Percentiles rank a stretch among this genome's conserved stretches.
Evolutionary conservation across 2,888 invertebrate genomes (phyloP).

Genomic region (Boloria euphrosyne): DNA sequence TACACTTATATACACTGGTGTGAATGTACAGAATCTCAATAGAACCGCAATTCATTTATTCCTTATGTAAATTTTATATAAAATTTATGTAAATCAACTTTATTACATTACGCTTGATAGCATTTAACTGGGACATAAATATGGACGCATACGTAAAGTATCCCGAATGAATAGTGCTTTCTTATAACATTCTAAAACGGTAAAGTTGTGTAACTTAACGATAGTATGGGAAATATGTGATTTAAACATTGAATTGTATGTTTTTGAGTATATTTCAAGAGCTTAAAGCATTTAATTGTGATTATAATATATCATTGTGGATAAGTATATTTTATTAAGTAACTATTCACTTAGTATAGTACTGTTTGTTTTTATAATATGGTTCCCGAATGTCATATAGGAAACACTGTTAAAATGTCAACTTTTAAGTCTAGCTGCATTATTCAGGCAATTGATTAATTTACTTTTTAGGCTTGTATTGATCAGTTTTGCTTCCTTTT

Average conservation of each 20-base stretch:
- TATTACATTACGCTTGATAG: conserved; percentile 75
- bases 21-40: conserved; percentile 44
- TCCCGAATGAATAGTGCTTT: conserved; percentile 42
- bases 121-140: conserved; percentile 72
- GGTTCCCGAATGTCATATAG: too few relatives aligned
- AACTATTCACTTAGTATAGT: too few relatives aligned
- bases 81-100: conserved; percentile 77
- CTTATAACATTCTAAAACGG: conserved; percentile 40
- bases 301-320: conserved; percentile 10
- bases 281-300: neutral
- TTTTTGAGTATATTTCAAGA: neutral
- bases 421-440: too few relatives aligned
- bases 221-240: conserved; percentile 17
- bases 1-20: conserved; percentile 38
- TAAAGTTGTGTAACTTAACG: conserved; percentile 28
- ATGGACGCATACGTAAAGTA: conserved; percentile 60
- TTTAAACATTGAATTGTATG: neutral
- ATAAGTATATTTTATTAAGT: too few relatives aligned
- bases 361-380: too few relatives aligned
- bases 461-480: too few relatives aligned
- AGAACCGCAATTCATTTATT: conserved; percentile 70
- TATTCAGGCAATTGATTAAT: too few relatives aligned
- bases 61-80: conserved; percentile 79
- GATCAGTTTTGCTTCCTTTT: too few relatives aligned
- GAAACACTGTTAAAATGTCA: too few relatives aligned